Base-by-base conservation (phyloP, 2,797 vertebrate species). In the Sphenopsis melanotis region DNA sequence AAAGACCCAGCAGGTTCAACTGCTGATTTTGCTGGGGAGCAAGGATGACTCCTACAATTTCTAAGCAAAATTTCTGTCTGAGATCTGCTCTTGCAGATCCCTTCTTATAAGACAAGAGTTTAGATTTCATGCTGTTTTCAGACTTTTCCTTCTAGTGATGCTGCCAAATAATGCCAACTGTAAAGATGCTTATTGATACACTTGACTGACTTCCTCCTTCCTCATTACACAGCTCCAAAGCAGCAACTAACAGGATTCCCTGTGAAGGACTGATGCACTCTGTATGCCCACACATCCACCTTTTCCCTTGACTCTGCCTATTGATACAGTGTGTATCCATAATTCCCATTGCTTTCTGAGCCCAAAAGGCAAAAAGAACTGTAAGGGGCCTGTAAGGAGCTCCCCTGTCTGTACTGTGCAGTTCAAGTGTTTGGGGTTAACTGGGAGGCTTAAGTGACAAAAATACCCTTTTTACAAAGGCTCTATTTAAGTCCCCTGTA, bases 401-500 rank as follows among this genome's bases (percentile, higher is more conserved):
- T 91, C 71, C 68, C 36, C 21, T 12, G 27, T 39, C 32, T 66
- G 65, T 36, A 63, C 3, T 8, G 64, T 5, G 39, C 34, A 89
- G 63, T 50, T 88, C 19, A 69, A 93, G 22, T 42, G 42, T 39
- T 90, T 66, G 63, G 63, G 78, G 77, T 80, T 90, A 94, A 88
- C 74, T 74, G 78, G 49, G 66, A 94, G 86, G 80, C 89, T 74
- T 17, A 64, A 90, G 21, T 57, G 85, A 84, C 47, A 92, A 83
- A 96, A 96, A 89, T 14, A 68, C 8, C 42, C 80, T 41, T 82
- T 74, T 41, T 68, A 95, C 93, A 96, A 96, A 96, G 87, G 59
- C 81, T 77, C 83, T 80, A n/a, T 95, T 95, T 90, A 80, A 83
- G 53, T 42, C 32, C 36, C 42, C 24, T 26, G 5, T 46, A 29